These are phyloP conservation scores for Dicerorhinus sumatrensis DNA, from an alignment of 2,113 vertebrate species.

Conservation along the genomic window DNA sequence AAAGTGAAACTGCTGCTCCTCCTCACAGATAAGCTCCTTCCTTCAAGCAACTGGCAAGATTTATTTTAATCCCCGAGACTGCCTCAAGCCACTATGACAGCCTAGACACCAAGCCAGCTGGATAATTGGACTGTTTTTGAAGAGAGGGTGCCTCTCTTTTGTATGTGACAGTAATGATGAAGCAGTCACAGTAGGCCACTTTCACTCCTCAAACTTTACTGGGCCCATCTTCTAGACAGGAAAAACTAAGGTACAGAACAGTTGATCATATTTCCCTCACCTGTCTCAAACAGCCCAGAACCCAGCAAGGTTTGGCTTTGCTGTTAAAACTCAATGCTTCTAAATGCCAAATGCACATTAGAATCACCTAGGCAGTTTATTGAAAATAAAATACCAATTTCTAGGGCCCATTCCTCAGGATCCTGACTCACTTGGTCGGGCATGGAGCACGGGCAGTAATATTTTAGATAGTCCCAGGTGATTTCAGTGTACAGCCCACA, in stretches of 20 bases:
- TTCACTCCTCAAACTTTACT: background rate
- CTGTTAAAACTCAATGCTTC: background rate
- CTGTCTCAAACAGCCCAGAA: background rate
- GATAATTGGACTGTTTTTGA: background rate
- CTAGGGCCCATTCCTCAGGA: background rate
- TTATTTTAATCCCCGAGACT: conserved; percentile 58
- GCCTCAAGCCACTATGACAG: conserved; percentile 17
- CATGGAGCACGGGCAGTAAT: background rate
- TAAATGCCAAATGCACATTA: conserved; percentile 8
- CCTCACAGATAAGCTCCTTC: conserved; percentile 21
- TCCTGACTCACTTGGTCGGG: background rate
- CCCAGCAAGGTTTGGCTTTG: background rate
- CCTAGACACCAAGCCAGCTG: background rate
- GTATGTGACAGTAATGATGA: background rate
- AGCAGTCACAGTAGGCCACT: background rate
- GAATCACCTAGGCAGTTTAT: background rate
- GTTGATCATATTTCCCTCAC: background rate
- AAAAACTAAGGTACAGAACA: conserved; percentile 37
- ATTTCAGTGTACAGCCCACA: background rate
- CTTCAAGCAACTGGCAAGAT: conserved; percentile 44
- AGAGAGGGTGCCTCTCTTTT: background rate
- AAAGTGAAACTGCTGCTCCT: background rate
- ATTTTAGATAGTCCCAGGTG: background rate
- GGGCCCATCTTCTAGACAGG: background rate
- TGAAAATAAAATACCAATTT: background rate